Base-by-base conservation (phyloP, 2,888 invertebrate genomes). In the Tinea semifulvella region DNA sequence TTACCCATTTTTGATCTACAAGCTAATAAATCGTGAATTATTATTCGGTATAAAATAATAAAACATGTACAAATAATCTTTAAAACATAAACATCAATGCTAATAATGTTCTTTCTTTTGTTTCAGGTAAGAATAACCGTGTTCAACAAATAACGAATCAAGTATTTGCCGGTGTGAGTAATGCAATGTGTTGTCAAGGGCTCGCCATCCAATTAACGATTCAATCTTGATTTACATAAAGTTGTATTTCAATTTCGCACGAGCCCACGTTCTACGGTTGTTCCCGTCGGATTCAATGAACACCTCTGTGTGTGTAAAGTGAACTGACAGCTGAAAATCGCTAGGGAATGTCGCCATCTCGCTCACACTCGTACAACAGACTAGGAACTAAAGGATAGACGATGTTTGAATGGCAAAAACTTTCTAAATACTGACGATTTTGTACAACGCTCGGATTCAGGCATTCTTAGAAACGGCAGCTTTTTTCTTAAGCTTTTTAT, bases 211-310 rank as follows among this genome's bases (percentile, higher is more conserved):
- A 62, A 71, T 66, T 67, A 65, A 64, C 66, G 64, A 62, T 67
- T 73, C 63, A 71, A 71, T 65, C 52, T 26, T 45, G 53, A 68
- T 71, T 64, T 55, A 51, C 61, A 67, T 71, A 70, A 67, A 69
- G 70, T 65, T 66, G 65, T 70, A 68, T 66, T 70, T 72, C 63
- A 68, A 63, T 56, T 68, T 66, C 57, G 54, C 64, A 56, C 62
- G 57, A 55, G 52, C 57, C 58, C 53, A 53, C 55, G 53, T 52
- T 51, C 51, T 42, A 40, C 52, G 53, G 43, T 40, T 20, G 17
- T 42, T 5, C 18, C 42, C 42, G 52, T 51, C 54, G 48, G 45
- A 20, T 45, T 47, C 50, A 52, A 52, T 52, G 53, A 49, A 51
- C 46, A 45, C 53, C 44, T 39, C 27, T 26, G 48, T 56, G 56